phyloP scores from a whole-genome alignment of 35 echinoderm and acorn worm species.

The Acanthaster planci region DNA sequence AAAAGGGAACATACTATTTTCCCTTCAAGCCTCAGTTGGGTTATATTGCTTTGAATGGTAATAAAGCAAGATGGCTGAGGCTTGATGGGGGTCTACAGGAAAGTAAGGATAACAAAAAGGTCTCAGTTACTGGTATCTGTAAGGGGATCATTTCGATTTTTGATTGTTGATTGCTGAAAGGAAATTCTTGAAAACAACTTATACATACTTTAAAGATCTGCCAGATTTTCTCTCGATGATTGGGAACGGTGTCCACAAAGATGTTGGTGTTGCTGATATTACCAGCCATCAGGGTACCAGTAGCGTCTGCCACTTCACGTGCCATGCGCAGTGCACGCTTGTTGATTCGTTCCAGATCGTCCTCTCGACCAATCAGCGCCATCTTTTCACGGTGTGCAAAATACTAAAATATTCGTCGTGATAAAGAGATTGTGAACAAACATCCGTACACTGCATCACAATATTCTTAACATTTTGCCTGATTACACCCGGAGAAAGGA shows the following conservation, averaged over 20 bases:
- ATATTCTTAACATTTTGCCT: background rate
- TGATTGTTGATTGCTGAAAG: no score
- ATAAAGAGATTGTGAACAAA: no score
- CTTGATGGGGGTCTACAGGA: background rate
- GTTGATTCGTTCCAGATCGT: conserved; percentile 81
- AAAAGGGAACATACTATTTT: no score
- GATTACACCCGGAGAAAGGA: background rate
- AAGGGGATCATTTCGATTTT: no score
- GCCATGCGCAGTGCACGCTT: conserved; percentile 68
- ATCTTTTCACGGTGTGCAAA: conserved; percentile 87
- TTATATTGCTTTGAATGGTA: no score
- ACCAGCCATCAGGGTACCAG: conserved; percentile 83
- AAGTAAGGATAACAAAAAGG: no score
- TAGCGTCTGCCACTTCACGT: conserved; percentile 72
- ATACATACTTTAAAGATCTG: conserved; percentile 57
- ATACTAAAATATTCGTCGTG: conserved; percentile 47
- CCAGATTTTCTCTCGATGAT: conserved; percentile 46
- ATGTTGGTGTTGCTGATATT: conserved; percentile 76
- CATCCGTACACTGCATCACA: background rate
- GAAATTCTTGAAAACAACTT: background rate
- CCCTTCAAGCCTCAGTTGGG: no score
- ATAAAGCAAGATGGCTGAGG: no score
- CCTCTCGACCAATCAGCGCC: conserved; percentile 52
- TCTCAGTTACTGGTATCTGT: no score
- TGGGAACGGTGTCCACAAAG: conserved; percentile 40